These are phyloP conservation scores for Misgurnus mizolepis DNA, from an alignment of 2,113 vertebrate species.

Conservation along the genomic window DNA sequence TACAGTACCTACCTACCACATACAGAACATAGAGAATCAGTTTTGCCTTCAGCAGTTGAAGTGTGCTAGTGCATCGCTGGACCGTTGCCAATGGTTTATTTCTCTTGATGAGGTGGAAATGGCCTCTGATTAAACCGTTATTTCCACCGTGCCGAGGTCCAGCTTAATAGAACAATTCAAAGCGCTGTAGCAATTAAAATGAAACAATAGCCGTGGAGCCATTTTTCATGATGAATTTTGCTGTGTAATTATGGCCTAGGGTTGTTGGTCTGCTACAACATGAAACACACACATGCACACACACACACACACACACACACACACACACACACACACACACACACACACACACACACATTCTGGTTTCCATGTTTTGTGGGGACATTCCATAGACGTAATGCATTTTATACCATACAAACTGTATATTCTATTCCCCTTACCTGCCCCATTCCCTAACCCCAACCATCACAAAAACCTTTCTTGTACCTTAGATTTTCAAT, in stretches of 20 bases:
- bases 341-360: no score
- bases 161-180: constrained; percentile 50
- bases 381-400: no score
- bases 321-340: no score
- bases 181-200: constrained; percentile 52
- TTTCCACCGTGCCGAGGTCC: constrained; percentile 34
- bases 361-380: no score
- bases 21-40: not conserved
- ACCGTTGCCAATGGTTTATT: constrained; percentile 28
- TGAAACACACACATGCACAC: not conserved
- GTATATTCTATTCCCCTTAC: no score
- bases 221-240: constrained; percentile 43
- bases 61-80: constrained; percentile 11
- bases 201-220: constrained; percentile 41
- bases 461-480: no score
- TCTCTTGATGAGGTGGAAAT: constrained; percentile 43
- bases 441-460: no score
- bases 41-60: constrained; percentile 5
- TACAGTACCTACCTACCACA: not conserved
- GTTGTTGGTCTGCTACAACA: constrained; percentile 9
- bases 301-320: no score
- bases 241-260: constrained; percentile 26
- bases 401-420: no score
- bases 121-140: constrained; percentile 48
- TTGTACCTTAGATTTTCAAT: no score